These are phyloP conservation scores for Drosophila kikkawai DNA, from an alignment of 1,140 invertebrate genomes.

Conservation along the genomic window DNA sequence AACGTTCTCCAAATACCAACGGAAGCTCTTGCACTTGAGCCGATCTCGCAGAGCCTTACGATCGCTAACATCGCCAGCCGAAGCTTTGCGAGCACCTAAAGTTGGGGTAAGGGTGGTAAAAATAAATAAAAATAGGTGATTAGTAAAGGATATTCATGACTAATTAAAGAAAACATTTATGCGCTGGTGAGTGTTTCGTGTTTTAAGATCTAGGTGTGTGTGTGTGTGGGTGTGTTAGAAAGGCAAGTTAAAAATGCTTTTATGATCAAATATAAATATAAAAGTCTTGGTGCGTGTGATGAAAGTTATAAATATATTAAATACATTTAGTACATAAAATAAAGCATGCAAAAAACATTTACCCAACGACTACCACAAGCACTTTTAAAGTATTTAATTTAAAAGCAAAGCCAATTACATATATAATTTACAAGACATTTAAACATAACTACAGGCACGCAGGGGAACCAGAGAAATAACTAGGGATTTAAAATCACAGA, in stretches of 20 bases:
- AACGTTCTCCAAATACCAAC: conserved; percentile 99
- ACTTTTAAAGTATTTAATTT: not conserved
- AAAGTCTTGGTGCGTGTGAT: conserved; percentile 15
- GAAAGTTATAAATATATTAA: not conserved
- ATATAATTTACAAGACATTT: conserved; percentile 11
- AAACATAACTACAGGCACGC: not conserved
- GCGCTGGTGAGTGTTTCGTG: conserved; percentile 35
- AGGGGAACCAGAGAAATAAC: not conserved
- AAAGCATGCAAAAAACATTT: conserved; percentile 17
- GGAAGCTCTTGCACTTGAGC: conserved; percentile 97
- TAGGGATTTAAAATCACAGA: not conserved
- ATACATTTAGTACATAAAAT: conserved; percentile 5
- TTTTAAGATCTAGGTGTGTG: conserved; percentile 28
- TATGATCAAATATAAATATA: conserved; percentile 22
- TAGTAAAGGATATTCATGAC: not conserved
- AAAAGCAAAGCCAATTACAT: conserved; percentile 22
- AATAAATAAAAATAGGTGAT: not conserved
- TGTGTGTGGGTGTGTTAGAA: conserved; percentile 38
- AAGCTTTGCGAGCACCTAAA: conserved; percentile 90
- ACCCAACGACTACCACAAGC: not conserved
- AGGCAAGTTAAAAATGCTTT: conserved; percentile 28
- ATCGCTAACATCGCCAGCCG: conserved; percentile 93
- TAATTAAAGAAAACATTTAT: conserved; percentile 12
- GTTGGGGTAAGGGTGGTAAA: not conserved
- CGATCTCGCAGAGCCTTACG: conserved; percentile 90